Base-by-base conservation (phyloP, 2,888 invertebrate species). In the Maniola hyperantus region DNA sequence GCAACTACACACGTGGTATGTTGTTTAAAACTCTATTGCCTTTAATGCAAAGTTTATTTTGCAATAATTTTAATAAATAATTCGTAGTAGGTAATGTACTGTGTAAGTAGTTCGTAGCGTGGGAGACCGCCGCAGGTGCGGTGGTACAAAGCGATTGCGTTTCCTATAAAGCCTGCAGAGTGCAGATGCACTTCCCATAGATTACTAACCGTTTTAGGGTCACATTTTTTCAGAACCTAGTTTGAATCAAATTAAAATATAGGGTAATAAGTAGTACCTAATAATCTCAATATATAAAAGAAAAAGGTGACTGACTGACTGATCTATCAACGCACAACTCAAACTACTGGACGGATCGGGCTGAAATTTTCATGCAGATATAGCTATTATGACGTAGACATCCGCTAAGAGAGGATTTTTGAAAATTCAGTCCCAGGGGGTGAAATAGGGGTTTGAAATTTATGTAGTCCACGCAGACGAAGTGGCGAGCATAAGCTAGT, bases 101-200 rank as follows among this genome's bases (percentile, higher is more conserved):
- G 69, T 72, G 68, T 65, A 64, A 65, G 72, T 78, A 82, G 77
- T 73, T 76, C 76, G 77, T 77, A 80, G 77, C 91, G 91, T 92
- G 91, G 91, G 91, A 92, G 85, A 79, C 70, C 72, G 80, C 82
- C 83, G 91, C 91, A 92, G 91, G 91, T 92, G 91, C 83, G 79
- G 73, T 64, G 67, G 67, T 71, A 78, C 78, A 79, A 80, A 79
- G 77, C 74, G 77, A 74, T 72, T 76, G 78, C 79, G 74, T 83
- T 87, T 88, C 88, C 86, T 87, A 83, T 77, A 75, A 79, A 71
- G 70, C 69, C 78, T 72, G 85, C 89, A 89, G 87, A 89, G 77
- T 72, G 85, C 89, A 89, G 87, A 89, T 88, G 91, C 81, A 84
- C 77, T 81, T 77, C 78, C 77, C 77, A 79, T 78, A 82, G 80